Percentiles rank a stretch among this genome's conserved stretches.
Conservation (phyloP, 2,888 invertebrate species). For the Serrognathus titanus region DNA sequence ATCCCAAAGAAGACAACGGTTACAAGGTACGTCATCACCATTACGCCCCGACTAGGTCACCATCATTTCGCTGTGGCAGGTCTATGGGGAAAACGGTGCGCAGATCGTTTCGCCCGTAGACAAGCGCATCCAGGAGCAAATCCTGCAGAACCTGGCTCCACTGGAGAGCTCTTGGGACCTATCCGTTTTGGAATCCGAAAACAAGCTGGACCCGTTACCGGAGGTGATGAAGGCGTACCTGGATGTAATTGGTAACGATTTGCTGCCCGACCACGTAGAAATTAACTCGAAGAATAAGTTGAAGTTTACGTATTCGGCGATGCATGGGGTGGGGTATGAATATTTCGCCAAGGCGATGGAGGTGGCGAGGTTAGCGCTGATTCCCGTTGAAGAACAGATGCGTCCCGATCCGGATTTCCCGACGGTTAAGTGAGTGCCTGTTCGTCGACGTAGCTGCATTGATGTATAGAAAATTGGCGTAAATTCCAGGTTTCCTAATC, state of each 20-base stretch:
- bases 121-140: constrained; percentile 75
- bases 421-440: constrained; percentile 66
- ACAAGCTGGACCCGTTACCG: constrained; percentile 64
- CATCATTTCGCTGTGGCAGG: constrained; percentile 43
- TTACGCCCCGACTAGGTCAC: no score
- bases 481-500: constrained; percentile 78
- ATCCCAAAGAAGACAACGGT: constrained; percentile 94
- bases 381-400: constrained; percentile 71
- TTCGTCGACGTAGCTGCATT: background rate
- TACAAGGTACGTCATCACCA: constrained; percentile 65
- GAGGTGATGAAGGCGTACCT: constrained; percentile 69
- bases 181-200: constrained; percentile 52
- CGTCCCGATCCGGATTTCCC: constrained; percentile 95
- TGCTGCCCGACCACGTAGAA: constrained; percentile 54
- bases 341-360: constrained; percentile 75
- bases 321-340: constrained; percentile 94
- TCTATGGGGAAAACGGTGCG: constrained; percentile 92
- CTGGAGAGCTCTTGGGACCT: constrained; percentile 76
- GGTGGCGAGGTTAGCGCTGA: constrained; percentile 67
- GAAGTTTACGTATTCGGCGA: constrained; percentile 86
- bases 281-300: constrained; percentile 57
- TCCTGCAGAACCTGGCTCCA: constrained; percentile 75
- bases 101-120: constrained; percentile 95
- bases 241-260: constrained; percentile 53
- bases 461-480: background rate